These are phyloP conservation scores for Machaerirhynchus nigripectus DNA, from an alignment of 2,113 vertebrate species.

Conservation along the genomic window DNA sequence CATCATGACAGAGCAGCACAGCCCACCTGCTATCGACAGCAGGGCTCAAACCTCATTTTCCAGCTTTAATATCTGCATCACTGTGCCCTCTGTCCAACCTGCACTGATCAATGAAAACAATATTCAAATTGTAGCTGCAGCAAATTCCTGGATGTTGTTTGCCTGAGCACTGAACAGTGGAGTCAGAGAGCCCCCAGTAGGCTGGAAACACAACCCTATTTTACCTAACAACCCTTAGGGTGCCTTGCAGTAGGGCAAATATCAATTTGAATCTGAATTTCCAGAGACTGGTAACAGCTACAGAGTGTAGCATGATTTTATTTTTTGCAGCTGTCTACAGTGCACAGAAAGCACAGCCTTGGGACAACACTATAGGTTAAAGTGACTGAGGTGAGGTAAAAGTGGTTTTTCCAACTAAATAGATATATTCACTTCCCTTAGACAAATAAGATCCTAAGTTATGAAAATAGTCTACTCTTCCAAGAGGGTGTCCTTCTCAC, in stretches of 20 bases:
- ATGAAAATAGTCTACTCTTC: neutral
- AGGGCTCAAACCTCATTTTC: neutral
- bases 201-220: neutral
- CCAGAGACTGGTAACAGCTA: neutral
- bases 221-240: neutral
- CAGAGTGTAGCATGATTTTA: neutral
- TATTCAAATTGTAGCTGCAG: neutral
- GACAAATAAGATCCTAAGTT: neutral
- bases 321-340: neutral
- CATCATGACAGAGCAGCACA: neutral
- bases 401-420: neutral
- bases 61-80: neutral
- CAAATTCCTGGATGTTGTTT: neutral
- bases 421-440: neutral
- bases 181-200: neutral
- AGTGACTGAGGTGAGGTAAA: neutral
- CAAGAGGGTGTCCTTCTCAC: neutral
- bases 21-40: neutral
- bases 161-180: neutral
- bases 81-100: neutral
- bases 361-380: neutral
- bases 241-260: neutral
- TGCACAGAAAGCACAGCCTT: neutral
- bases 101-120: neutral
- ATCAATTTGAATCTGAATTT: neutral